Evolutionary conservation across 1,140 invertebrate genomes (phyloP).

Genomic region (Physella acuta): DNA sequence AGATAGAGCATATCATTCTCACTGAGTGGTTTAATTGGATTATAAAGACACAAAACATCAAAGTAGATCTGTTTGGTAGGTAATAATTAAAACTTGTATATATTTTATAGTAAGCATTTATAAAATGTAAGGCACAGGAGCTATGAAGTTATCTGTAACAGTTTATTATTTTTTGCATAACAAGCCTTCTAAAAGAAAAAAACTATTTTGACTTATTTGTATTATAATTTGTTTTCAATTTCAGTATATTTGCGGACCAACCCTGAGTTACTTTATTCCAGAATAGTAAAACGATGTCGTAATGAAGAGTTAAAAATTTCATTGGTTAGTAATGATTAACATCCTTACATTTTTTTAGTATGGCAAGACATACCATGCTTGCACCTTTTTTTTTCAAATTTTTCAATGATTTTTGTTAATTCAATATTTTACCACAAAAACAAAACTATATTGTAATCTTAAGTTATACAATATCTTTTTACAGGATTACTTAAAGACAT

Average conservation of each 20-base stretch:
- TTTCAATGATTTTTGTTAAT: not conserved
- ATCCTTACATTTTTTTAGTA: not conserved
- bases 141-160: not conserved
- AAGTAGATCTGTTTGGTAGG: conserved; percentile 82
- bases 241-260: conserved; percentile 18
- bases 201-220: not conserved
- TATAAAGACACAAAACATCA: conserved; percentile 67
- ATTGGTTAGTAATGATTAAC: conserved; percentile 10
- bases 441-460: not conserved
- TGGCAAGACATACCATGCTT: no score
- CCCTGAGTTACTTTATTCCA: conserved; percentile 10
- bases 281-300: conserved; percentile 16
- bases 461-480: not conserved
- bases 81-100: no score
- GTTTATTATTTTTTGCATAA: not conserved
- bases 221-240: not conserved
- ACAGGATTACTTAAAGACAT: conserved; percentile 9
- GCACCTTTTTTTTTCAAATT: not conserved
- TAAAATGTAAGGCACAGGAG: not conserved
- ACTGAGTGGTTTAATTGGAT: conserved; percentile 86
- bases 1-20: conserved; percentile 72
- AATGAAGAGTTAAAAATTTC: conserved; percentile 12
- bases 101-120: not conserved
- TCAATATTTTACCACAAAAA: not conserved
- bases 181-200: no score